Base-by-base conservation (phyloP, 2,797 vertebrate genomes). In the Sternarchorhynchus goeldii region DNA sequence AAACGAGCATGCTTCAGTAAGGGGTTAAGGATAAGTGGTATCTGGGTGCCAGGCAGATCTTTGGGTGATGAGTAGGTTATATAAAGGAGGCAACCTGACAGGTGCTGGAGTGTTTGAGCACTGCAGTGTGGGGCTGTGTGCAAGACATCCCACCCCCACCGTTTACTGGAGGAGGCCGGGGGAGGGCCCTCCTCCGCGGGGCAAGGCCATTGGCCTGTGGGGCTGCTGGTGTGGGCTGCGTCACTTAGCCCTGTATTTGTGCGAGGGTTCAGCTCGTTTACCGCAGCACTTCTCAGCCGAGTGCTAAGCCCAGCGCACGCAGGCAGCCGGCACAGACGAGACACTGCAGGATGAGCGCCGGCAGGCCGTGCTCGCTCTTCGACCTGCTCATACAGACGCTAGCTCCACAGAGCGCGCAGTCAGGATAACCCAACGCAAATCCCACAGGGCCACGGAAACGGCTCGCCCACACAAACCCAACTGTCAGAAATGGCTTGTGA, bases 261-360 rank as follows among this genome's bases (percentile, higher is more conserved):
- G 78, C 57, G 6, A 65, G 57, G 81, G 74, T 90, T 90, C 89
- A 85, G 88, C 85, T 88, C 90, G 88, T 94, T 91, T 91, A 94
- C 94, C 92, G 94, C 93, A 94, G 93, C 92, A 91, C 92, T 95
- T 92, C 82, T 81, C 86, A 82, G 82, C 84, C 70, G 86, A 86
- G 90, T 92, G 86, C 91, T 76, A 88, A 77, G 83, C 88, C 70
- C 50, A 12, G 34, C 8, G 34, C 68, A 77, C 83, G 57, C 83
- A 87, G 84, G 86, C 87, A 82, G 86, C 76, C 81, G 41, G 77
- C 77, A 75, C 86, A 77, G 65, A 82, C 66, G 81, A 81, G 84
- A 89, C 80, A 50, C 57, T 82, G 82, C 92, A 94, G 84, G 78
- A 95, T 95, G 93, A 91, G 88, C 88, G 57, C 85, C 79, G 88